phyloP scores from a whole-genome alignment of 2,113 vertebrate species.

The Lanius ludovicianus region DNA sequence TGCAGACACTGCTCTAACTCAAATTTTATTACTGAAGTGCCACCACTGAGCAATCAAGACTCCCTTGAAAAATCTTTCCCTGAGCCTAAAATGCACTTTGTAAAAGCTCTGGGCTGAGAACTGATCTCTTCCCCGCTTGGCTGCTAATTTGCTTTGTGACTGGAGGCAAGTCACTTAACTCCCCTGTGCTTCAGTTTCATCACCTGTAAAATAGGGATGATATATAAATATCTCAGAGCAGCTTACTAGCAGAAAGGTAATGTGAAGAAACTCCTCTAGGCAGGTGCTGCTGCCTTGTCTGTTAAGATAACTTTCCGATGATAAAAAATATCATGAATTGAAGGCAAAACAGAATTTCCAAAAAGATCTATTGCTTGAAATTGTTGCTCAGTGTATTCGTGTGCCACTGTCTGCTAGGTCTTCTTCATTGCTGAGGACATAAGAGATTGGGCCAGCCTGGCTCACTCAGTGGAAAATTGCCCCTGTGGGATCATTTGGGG shows the following conservation, averaged over 20 bases:
- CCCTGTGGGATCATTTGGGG: not conserved
- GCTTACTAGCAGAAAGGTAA: constrained; percentile 14
- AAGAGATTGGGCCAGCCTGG: not conserved
- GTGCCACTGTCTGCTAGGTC: not conserved
- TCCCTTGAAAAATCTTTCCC: constrained; percentile 31
- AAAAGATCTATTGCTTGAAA: not conserved
- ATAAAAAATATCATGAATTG: not conserved
- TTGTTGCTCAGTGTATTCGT: not conserved
- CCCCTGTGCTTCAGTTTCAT: constrained; percentile 39
- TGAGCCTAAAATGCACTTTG: constrained; percentile 27
- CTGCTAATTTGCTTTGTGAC: constrained; percentile 53
- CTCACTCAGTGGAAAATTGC: constrained; percentile 1
- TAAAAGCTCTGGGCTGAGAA: constrained; percentile 19
- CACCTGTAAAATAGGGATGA: constrained; percentile 20
- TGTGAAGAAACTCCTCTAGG: constrained; percentile 15
- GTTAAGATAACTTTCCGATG: not conserved
- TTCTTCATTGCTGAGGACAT: not conserved
- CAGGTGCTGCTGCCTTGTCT: constrained; percentile 16
- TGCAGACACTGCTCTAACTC: not conserved
- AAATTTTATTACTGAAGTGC: constrained; percentile 1
- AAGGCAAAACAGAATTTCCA: constrained; percentile 1
- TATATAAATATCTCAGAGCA: not conserved
- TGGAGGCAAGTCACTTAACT: constrained; percentile 32
- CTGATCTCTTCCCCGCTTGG: not conserved
- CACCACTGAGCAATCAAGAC: not conserved